These are phyloP conservation scores for Progne subis DNA, from an alignment of 2,113 vertebrate genomes.

Conservation along the genomic window DNA sequence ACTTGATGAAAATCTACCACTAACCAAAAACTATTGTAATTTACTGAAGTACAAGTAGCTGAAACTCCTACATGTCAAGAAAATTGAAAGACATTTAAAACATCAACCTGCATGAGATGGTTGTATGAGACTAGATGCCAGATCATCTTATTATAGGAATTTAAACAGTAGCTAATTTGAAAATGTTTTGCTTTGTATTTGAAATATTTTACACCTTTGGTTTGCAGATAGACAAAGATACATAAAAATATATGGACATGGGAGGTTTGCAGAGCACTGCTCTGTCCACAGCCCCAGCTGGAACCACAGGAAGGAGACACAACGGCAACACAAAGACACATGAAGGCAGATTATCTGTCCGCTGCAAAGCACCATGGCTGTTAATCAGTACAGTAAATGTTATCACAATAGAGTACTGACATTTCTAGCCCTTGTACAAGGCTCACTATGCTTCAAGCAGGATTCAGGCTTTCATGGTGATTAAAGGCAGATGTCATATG, in stretches of 20 bases:
- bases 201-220: neutral
- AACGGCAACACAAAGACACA: neutral
- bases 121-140: neutral
- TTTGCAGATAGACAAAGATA: neutral
- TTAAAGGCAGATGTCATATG: constrained; percentile 29
- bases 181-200: neutral
- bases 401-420: constrained; percentile 45
- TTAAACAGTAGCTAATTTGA: neutral
- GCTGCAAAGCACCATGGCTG: neutral
- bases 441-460: neutral
- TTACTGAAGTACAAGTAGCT: neutral
- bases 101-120: neutral
- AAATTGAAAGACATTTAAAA: neutral
- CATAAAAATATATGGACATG: neutral
- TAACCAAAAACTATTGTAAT: neutral
- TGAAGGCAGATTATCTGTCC: neutral
- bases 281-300: neutral
- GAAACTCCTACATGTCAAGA: neutral
- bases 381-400: constrained; percentile 46
- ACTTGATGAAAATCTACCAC: neutral
- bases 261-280: neutral
- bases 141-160: neutral
- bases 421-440: constrained; percentile 25
- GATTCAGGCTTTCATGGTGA: constrained; percentile 29
- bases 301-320: constrained; percentile 47